A percentile compares a stretch with the other conserved stretches of the same genome.
phyloP scores from a whole-genome alignment of 2,888 invertebrate species.

The Drosophila histrio region DNA sequence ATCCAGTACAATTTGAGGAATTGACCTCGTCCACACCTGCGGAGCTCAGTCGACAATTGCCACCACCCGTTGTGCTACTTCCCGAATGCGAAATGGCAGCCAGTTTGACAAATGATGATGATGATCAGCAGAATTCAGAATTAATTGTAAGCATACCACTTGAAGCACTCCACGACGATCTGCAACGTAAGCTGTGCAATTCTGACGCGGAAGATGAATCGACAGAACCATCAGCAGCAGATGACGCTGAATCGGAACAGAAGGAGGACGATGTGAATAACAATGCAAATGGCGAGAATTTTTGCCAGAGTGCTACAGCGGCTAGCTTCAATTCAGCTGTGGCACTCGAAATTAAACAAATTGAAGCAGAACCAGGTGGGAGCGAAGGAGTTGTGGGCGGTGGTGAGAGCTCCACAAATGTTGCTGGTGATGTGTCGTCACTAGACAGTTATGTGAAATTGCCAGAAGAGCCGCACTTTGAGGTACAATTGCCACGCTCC shows the following conservation, averaged over 20 bases:
- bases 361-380: slow-evolving; percentile 55
- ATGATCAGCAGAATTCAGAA: slow-evolving; percentile 9
- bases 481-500: slow-evolving; percentile 17
- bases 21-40: slow-evolving; percentile 66
- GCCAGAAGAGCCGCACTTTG: slow-evolving; percentile 4
- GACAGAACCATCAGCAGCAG: no score
- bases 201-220: neutral
- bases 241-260: neutral
- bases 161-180: slow-evolving; percentile 46
- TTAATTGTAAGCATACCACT: slow-evolving; percentile 69
- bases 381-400: neutral
- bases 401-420: neutral
- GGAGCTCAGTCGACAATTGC: slow-evolving; percentile 18
- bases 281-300: slow-evolving; percentile 69
- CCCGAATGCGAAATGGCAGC: slow-evolving; percentile 21
- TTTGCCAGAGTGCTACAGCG: slow-evolving; percentile 76
- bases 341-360: slow-evolving; percentile 57
- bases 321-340: slow-evolving; percentile 77
- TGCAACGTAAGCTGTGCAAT: slow-evolving; percentile 54
- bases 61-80: slow-evolving; percentile 22
- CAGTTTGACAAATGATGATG: neutral
- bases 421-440: slow-evolving; percentile 32
- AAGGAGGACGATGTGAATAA: slow-evolving; percentile 62
- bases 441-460: slow-evolving; percentile 4
- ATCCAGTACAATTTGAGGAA: slow-evolving; percentile 52